These are phyloP conservation scores for Pseudoatta argentina DNA, from an alignment of 1,140 invertebrate genomes.

Conservation along the genomic window DNA sequence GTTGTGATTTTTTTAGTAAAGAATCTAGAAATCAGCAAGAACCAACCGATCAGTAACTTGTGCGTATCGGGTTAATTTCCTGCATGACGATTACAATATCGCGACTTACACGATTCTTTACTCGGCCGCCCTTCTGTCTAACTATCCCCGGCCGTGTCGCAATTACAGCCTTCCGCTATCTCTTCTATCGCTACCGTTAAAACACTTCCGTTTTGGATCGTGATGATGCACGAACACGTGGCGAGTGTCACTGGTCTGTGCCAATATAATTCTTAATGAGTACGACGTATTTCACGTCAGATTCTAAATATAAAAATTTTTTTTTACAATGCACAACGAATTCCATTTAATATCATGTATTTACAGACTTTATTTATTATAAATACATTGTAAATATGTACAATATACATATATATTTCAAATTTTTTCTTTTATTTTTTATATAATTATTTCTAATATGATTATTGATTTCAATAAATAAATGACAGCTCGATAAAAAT, in stretches of 20 bases:
- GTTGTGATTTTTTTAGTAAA: neutral
- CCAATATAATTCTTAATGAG: constrained; percentile 2
- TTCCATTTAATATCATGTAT: neutral
- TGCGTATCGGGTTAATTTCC: constrained; percentile 13
- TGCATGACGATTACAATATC: constrained; percentile 60
- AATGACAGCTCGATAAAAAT: too few relatives aligned
- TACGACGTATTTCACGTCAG: neutral
- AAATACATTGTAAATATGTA: too few relatives aligned
- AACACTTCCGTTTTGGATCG: constrained; percentile 48
- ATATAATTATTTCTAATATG: too few relatives aligned
- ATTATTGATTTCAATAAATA: too few relatives aligned
- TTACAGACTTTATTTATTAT: neutral
- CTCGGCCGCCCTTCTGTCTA: constrained; percentile 47
- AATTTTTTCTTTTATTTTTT: too few relatives aligned
- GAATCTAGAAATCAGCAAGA: neutral
- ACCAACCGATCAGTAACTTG: neutral
- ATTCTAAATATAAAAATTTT: neutral
- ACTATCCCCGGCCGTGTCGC: constrained; percentile 20
- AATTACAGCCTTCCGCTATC: constrained; percentile 67
- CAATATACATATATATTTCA: too few relatives aligned
- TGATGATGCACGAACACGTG: neutral
- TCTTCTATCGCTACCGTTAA: constrained; percentile 54
- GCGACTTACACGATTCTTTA: constrained; percentile 68
- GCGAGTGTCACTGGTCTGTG: constrained; percentile 4
- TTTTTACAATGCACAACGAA: neutral